Percentiles rank a stretch among this genome's conserved stretches.
Evolutionary conservation across 1,140 invertebrate species (phyloP).

Genomic region (Trachymyrmex septentrionalis): DNA sequence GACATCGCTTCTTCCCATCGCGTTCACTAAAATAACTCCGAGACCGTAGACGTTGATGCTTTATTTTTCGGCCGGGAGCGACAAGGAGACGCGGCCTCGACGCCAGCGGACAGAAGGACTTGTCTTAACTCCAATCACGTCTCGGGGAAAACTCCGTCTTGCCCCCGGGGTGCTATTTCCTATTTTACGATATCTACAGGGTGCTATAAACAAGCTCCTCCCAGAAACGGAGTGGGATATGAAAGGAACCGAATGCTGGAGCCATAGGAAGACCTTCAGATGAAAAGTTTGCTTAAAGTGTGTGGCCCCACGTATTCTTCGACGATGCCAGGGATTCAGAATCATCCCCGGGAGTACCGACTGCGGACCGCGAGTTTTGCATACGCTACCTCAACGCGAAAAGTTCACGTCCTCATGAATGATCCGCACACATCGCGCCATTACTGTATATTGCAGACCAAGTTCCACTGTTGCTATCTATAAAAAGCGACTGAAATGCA

Average conservation of each 20-base stretch:
- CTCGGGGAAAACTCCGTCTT: constrained; percentile 63
- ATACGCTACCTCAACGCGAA: constrained; percentile 16
- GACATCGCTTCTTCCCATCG: constrained; percentile 30
- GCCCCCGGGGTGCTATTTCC: constrained; percentile 70
- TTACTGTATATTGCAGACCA: background rate
- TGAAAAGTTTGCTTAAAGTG: constrained; percentile 72
- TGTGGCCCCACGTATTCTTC: constrained; percentile 54
- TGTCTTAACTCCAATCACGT: constrained; percentile 72
- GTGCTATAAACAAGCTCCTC: constrained; percentile 70
- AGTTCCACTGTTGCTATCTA: constrained; percentile 18
- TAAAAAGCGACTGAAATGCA: constrained; percentile 9
- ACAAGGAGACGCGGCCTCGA: constrained; percentile 45
- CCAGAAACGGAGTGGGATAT: constrained; percentile 47
- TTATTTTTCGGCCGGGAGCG: constrained; percentile 35
- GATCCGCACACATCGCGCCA: constrained; percentile 39
- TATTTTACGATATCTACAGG: constrained; percentile 73
- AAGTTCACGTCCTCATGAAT: constrained; percentile 56
- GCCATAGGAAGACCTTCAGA: constrained; percentile 43
- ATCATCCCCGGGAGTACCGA: constrained; percentile 42
- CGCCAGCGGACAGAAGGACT: constrained; percentile 50
- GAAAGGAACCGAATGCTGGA: constrained; percentile 65
- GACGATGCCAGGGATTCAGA: constrained; percentile 47
- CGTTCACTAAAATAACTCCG: constrained; percentile 45
- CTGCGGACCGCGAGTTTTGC: constrained; percentile 42
- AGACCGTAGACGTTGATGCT: constrained; percentile 24